Base-by-base conservation (phyloP, 2,797 vertebrate species). In the Lepus townsendii region DNA sequence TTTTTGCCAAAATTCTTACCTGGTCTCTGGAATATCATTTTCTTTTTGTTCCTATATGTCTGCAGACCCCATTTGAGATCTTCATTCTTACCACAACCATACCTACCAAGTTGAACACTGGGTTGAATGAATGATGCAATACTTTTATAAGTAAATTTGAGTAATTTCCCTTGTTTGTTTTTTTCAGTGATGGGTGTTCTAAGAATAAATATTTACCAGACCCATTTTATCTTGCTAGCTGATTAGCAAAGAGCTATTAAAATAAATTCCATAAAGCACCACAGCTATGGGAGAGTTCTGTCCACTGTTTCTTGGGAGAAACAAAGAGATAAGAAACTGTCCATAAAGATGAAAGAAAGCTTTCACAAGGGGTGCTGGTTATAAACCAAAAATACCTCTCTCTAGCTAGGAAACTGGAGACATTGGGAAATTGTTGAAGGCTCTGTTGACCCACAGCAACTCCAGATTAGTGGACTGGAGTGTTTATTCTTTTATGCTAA, bases 1-100 rank as follows among this genome's bases (percentile, higher is more conserved):
- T 85, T 80, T 94, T 85, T 69, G 13, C 20, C 69, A 86, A 12
- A n/a, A 82, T 75, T 82, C 26, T 86, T 68, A 38, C 17, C 12
- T 35, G 7, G 32, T 86, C 4, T 73, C 57, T 82, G 62, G 2
- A 27, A n/a, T 68, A 68, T 17, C 30, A 57, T 75, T 60, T 60
- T 69, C 24, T 38, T 88, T 32, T 38, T 57, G 5, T 66, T 79
- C 8, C 35, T 8, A 1, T 26, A 4, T 57, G 24, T 73, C 35
- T 84, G 17, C 27, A 32, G 27, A 83, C 17, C 77, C 17, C 63
- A 69, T 79, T 30, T 91, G 60, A 75, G 50, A 35, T 90, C 32
- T 24, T 75, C 32, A 80, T 63, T 73, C 50, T 66, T 86, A 32
- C 4, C 38, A 68, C 26, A 47, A 8, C 12, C 4, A 22, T 13